Percentiles rank a stretch among this genome's conserved stretches.
Evolutionary conservation across 2,888 invertebrate genomes (phyloP).

Genomic region (Lacanobia wlatinum): DNA sequence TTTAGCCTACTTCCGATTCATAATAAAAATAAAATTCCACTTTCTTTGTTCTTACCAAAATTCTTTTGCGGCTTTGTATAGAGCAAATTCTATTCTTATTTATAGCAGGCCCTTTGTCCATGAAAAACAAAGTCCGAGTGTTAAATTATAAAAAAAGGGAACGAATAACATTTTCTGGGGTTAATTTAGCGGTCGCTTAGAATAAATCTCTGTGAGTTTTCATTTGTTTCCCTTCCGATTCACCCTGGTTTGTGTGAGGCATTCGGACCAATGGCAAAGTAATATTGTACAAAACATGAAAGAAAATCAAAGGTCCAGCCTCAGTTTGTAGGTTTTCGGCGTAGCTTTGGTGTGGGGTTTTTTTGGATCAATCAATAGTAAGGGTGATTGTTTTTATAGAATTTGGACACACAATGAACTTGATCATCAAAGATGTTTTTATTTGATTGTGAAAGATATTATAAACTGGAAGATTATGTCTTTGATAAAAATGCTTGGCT

Average conservation of each 20-base stretch:
- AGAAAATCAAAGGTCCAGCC: constrained; percentile 47
- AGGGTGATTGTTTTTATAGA: constrained; percentile 3
- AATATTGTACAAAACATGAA: constrained; percentile 53
- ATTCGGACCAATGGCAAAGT: constrained; percentile 30
- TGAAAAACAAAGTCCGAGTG: constrained; percentile 71
- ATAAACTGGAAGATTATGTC: too few relatives aligned
- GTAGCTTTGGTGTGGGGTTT: background rate
- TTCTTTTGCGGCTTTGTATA: constrained; percentile 19
- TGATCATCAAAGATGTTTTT: background rate
- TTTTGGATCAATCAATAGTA: constrained; percentile 4
- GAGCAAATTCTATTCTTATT: constrained; percentile 50
- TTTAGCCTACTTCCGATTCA: background rate
- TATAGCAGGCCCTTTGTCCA: constrained; percentile 66
- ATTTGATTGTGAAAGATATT: too few relatives aligned
- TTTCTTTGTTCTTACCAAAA: constrained; percentile 31
- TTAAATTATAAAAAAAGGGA: constrained; percentile 80
- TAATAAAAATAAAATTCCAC: constrained; percentile 5
- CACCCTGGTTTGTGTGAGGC: constrained; percentile 28
- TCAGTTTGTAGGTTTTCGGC: constrained; percentile 21
- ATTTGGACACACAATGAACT: constrained; percentile 4
- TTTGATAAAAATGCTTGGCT: too few relatives aligned
- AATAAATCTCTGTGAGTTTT: constrained; percentile 79
- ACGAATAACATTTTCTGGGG: constrained; percentile 74
- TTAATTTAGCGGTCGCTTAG: constrained; percentile 77
- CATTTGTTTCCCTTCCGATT: constrained; percentile 70